Evolutionary conservation across 2,797 vertebrate species (phyloP).

Genomic region (Adrianichthys oophorus): DNA sequence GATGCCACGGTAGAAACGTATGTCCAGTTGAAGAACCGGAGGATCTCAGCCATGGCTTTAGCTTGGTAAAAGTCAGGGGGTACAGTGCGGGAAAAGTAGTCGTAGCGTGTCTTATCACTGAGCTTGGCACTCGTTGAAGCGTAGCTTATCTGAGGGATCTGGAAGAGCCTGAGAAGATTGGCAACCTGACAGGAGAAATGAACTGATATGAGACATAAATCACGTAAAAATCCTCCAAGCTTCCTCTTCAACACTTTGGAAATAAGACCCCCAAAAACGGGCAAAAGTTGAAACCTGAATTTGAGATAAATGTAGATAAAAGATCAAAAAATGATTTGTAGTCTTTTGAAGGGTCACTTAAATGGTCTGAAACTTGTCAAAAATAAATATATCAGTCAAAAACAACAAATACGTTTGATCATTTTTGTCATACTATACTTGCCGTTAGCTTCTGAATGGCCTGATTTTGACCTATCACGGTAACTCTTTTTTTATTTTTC

Average conservation of each 20-base stretch:
- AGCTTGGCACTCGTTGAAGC: slow-evolving; percentile 98
- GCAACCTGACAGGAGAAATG: slow-evolving; percentile 83
- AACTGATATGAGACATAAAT: slow-evolving; percentile 1
- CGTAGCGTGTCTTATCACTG: slow-evolving; percentile 95
- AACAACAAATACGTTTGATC: no score
- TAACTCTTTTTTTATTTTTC: no score
- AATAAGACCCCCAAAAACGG: no score
- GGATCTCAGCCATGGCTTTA: slow-evolving; percentile 98
- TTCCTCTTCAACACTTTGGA: not conserved
- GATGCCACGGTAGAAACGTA: slow-evolving; percentile 98
- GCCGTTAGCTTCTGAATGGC: no score
- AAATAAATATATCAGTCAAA: no score
- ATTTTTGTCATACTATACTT: no score
- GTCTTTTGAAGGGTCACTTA: no score
- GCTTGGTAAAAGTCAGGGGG: slow-evolving; percentile 98
- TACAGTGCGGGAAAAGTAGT: slow-evolving; percentile 96
- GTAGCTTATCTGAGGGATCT: slow-evolving; percentile 99
- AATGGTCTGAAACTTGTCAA: no score
- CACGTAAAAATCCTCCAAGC: not conserved
- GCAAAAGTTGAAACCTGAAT: no score
- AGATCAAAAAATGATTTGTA: no score
- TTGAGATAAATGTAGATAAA: no score
- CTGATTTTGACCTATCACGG: no score
- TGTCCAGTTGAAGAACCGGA: slow-evolving; percentile 97
- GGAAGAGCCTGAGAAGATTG: slow-evolving; percentile 95